Evolutionary conservation across 2,888 invertebrate species (phyloP).

Genomic region (Quadriops clusia): DNA sequence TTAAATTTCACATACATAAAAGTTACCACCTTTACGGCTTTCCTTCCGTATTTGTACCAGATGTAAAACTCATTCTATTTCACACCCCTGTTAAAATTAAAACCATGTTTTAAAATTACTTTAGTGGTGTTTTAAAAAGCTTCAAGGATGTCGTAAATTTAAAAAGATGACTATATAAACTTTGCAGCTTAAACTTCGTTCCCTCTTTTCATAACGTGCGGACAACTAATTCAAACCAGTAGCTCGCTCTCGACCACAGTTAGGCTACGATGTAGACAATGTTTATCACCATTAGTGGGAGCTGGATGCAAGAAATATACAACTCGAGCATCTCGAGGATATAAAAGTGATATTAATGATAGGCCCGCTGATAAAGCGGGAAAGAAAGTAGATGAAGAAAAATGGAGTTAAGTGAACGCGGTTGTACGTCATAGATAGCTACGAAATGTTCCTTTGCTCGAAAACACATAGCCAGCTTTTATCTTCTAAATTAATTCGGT

Average conservation of each 20-base stretch:
- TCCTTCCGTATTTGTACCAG: too few species aligned
- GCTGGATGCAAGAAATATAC: slow-evolving; percentile 34
- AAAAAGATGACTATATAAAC: slow-evolving; percentile 36
- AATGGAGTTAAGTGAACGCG: slow-evolving; percentile 25
- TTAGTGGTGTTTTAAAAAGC: slow-evolving; percentile 36
- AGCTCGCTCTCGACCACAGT: slow-evolving; percentile 23
- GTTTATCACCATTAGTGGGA: slow-evolving; percentile 38
- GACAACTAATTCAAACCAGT: slow-evolving; percentile 22
- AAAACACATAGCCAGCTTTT: slow-evolving; percentile 11
- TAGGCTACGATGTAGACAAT: slow-evolving; percentile 35
- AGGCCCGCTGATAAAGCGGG: slow-evolving; percentile 32
- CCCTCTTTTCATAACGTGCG: slow-evolving; percentile 21
- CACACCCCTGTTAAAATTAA: slow-evolving; percentile 32
- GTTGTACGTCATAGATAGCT: slow-evolving; percentile 26
- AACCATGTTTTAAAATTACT: slow-evolving; percentile 38
- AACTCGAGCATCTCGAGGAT: slow-evolving; percentile 36
- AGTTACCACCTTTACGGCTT: too few species aligned
- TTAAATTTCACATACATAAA: too few species aligned
- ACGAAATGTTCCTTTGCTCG: slow-evolving; percentile 16
- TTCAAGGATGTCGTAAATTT: slow-evolving; percentile 36
- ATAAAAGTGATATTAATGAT: slow-evolving; percentile 41
- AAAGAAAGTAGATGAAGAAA: slow-evolving; percentile 34
- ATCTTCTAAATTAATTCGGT: slow-evolving; percentile 9
- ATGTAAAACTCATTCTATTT: slow-evolving; percentile 6
- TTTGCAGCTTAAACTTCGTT: slow-evolving; percentile 30